Evolutionary conservation across 2,888 invertebrate genomes (phyloP).

Genomic region (Nebria brevicollis): DNA sequence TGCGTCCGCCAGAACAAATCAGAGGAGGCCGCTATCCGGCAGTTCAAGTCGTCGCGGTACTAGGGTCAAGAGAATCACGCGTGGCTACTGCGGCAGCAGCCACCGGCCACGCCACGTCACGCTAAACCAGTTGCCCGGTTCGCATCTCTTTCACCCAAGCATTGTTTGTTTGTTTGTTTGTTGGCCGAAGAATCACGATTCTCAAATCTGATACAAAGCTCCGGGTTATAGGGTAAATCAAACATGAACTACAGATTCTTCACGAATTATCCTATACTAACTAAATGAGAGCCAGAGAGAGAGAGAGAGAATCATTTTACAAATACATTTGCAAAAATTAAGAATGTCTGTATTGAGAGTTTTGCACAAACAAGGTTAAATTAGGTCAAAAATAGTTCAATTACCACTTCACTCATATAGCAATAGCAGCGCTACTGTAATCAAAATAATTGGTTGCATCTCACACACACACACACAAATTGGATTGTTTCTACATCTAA

Average conservation of each 20-base stretch:
- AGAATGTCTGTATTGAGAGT: not conserved
- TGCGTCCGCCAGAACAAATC: conserved; percentile 1
- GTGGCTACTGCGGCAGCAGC: conserved; percentile 2
- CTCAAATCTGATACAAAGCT: not conserved
- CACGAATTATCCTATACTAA: too few species aligned
- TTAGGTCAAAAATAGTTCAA: not conserved
- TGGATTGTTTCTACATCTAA: not conserved
- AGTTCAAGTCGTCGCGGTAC: not conserved
- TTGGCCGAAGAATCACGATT: not conserved
- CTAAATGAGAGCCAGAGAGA: too few species aligned
- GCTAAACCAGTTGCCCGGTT: not conserved
- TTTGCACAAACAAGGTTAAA: not conserved
- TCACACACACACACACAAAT: not conserved
- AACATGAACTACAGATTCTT: not conserved
- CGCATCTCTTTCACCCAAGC: not conserved
- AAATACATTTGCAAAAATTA: too few species aligned
- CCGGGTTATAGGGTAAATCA: not conserved
- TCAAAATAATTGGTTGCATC: not conserved
- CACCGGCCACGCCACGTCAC: not conserved
- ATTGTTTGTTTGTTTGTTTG: not conserved
- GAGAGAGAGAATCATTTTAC: too few species aligned
- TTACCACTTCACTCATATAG: not conserved
- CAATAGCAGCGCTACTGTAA: not conserved
- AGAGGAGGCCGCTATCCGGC: not conserved
- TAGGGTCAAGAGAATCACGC: conserved; percentile 31